Evolutionary conservation across 2,113 vertebrate species (phyloP).

Genomic region (Hippolais icterina): DNA sequence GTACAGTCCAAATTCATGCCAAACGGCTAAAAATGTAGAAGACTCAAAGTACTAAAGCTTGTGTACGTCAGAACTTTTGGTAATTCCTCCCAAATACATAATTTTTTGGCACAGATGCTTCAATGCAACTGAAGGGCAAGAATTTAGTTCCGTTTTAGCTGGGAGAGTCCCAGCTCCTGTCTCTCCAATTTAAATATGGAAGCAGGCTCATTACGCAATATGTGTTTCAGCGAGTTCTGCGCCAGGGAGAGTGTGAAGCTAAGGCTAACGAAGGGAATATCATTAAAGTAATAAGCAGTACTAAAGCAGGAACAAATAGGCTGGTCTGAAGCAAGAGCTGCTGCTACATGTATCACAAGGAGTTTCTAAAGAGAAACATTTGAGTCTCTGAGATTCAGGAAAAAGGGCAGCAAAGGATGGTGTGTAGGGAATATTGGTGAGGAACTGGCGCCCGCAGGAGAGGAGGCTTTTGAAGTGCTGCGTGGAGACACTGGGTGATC

Average conservation of each 20-base stretch:
- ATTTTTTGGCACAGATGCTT: conserved; percentile 19
- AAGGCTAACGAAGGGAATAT: neutral
- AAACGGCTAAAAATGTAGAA: neutral
- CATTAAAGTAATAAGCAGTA: neutral
- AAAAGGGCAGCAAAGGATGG: rapidly evolving
- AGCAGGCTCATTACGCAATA: neutral
- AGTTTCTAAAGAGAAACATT: neutral
- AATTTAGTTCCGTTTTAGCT: conserved; percentile 22
- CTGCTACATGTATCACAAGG: neutral
- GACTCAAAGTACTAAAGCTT: neutral
- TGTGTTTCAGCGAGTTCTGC: neutral
- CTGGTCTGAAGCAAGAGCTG: neutral
- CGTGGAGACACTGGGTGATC: neutral
- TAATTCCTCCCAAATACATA: conserved; percentile 14
- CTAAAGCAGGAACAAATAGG: neutral
- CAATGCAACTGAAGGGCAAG: conserved; percentile 11
- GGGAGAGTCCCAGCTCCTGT: conserved; percentile 20
- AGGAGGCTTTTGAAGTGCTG: neutral
- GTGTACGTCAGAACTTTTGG: neutral
- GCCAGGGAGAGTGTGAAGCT: conserved; percentile 8
- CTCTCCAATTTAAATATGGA: neutral
- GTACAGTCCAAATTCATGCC: neutral
- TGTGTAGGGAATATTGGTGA: neutral
- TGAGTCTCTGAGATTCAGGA: neutral
- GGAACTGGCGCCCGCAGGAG: neutral